A percentile compares a stretch with the other conserved stretches of the same genome.
Conservation (phyloP, 92 coral and sea anemone genomes). For the Actinernus sp. region DNA sequence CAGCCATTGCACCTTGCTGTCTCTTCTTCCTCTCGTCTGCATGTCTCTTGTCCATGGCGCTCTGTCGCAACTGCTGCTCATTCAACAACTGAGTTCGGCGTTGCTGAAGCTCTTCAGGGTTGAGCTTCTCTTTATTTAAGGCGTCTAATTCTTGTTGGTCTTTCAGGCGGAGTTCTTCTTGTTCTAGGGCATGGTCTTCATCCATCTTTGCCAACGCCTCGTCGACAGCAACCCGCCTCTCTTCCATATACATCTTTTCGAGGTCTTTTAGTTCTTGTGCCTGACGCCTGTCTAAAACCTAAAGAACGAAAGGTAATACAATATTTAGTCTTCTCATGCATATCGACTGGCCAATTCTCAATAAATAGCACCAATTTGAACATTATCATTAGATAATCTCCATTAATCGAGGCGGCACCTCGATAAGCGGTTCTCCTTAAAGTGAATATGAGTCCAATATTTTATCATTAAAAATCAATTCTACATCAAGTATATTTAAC, state of each 20-base stretch:
- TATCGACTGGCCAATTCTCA: no score
- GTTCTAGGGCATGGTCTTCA: slow-evolving; percentile 86
- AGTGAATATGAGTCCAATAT: no score
- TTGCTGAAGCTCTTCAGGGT: slow-evolving; percentile 88
- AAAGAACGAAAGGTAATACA: not conserved
- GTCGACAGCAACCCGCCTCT: slow-evolving; percentile 93
- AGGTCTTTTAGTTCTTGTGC: slow-evolving; percentile 90
- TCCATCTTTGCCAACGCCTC: slow-evolving; percentile 97
- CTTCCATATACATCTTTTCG: slow-evolving; percentile 92
- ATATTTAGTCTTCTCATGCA: no score
- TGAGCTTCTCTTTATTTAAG: slow-evolving; percentile 71
- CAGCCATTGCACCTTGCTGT: slow-evolving; percentile 88
- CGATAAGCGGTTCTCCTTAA: no score
- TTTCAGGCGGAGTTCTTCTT: slow-evolving; percentile 77
- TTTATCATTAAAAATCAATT: no score
- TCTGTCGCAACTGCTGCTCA: slow-evolving; percentile 92
- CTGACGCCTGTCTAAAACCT: slow-evolving; percentile 96
- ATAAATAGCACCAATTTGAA: no score
- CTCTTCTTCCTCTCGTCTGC: slow-evolving; percentile 85
- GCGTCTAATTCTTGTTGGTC: slow-evolving; percentile 80
- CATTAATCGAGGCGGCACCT: no score
- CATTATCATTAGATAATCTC: no score
- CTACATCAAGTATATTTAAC: no score
- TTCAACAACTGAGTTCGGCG: slow-evolving; percentile 90
- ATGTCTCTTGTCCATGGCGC: slow-evolving; percentile 90